Evolutionary conservation across 2,888 invertebrate genomes (phyloP).

Genomic region (Lithosia quadra): DNA sequence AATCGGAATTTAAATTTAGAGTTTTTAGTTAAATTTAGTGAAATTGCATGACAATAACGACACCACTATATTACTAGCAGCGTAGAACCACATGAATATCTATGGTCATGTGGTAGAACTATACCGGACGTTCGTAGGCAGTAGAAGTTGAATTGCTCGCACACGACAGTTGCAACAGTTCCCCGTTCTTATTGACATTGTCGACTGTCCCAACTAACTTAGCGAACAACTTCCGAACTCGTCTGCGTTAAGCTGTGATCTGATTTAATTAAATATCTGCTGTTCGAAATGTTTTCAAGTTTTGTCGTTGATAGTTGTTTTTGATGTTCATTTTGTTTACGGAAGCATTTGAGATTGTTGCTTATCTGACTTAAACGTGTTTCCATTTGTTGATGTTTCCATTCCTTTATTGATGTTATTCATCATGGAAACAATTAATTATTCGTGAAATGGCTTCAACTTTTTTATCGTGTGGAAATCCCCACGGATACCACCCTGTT

Average conservation of each 20-base stretch:
- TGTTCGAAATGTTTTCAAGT: neutral
- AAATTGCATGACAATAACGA: no score
- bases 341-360: neutral
- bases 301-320: neutral
- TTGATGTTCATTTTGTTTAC: neutral
- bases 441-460: no score
- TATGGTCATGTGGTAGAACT: neutral
- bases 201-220: constrained; percentile 7
- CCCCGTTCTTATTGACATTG: constrained; percentile 1
- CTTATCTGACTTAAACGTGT: no score
- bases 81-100: no score
- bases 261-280: constrained; percentile 8
- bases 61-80: neutral
- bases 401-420: no score
- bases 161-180: neutral
- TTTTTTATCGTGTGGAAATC: no score
- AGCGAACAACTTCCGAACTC: constrained; percentile 10
- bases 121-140: neutral
- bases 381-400: no score
- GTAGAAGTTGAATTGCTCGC: neutral
- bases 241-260: constrained; percentile 6
- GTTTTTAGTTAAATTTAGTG: no score
- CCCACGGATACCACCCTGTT: no score
- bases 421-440: no score
- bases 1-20: no score